Base-by-base conservation (phyloP, 2,113 vertebrate genomes). In the Chaenocephalus aceratus region DNA sequence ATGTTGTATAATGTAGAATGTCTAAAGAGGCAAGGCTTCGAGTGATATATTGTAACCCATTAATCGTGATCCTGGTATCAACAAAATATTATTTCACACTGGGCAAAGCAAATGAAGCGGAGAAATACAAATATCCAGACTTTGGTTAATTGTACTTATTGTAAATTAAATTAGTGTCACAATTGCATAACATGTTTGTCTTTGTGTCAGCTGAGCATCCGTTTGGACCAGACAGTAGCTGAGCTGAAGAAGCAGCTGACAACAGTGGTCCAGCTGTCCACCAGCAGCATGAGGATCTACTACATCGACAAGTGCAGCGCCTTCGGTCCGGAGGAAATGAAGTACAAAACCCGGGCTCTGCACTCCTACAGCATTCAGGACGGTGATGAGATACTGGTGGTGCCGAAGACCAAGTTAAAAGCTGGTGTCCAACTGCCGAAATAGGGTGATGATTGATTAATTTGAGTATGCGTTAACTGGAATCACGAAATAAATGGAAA, bases 321-420 rank as follows among this genome's bases (percentile, higher is more conserved):
- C 46, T 99, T 98, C 3, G 97, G 98, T 18, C 97, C 97, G 0
- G 98, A 99, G 85, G 97, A 99, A 85, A 94, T 99, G 96, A 99
- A 96, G 79, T 98, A 97, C 93, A 97, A 95, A 92, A 95, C 96
- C 0, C 94, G 97, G 51, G 97, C 95, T 0, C 91, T 99, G 86
- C 97, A 99, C 82, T 99, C 97, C 14, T 99, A 98, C 48, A 97
- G 96, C 93, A 98, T 99, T 89, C 96, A 96, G 51, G 97, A 99
- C 45, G 97, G 98, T 13, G 97, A 98, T 67, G 96, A 97, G 93
- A 95, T 99, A 78, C 96, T 96, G 7, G 97, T 99, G 88, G 97
- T 98, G 78, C 95, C 97, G 80, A 97, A 99, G 90, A 95, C 94
- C 88, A 99, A 99, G 92, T 98, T 95, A 94, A 89, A 34, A 12